Conservation (phyloP, 2,113 vertebrate species). For the Ondatra zibethicus region DNA sequence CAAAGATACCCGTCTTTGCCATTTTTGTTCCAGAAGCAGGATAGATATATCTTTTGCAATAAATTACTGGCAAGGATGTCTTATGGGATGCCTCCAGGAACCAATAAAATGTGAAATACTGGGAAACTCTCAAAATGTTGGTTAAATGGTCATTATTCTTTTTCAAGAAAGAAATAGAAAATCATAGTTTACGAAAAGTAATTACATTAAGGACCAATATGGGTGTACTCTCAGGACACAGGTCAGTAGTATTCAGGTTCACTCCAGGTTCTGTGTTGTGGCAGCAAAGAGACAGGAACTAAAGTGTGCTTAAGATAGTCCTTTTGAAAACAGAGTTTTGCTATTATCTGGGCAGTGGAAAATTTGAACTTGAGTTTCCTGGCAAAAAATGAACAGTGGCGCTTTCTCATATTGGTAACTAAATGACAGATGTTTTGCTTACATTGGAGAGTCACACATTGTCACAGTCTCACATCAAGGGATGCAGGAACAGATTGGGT, state of each 20-base stretch:
- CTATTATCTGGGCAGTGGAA: neutral
- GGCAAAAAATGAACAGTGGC: neutral
- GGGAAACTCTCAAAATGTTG: conserved; percentile 4
- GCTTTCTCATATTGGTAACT: neutral
- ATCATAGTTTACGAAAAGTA: neutral
- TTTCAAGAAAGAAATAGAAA: conserved; percentile 31
- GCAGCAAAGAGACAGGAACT: neutral
- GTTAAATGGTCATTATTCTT: neutral
- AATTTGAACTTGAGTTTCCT: neutral
- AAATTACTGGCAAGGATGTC: neutral
- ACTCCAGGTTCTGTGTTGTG: neutral
- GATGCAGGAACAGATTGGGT: neutral
- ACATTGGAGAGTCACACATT: neutral
- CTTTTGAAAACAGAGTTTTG: conserved; percentile 50
- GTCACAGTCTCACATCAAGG: neutral
- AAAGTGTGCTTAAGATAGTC: neutral
- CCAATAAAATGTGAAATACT: neutral
- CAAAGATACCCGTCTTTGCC: neutral
- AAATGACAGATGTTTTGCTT: neutral
- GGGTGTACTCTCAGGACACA: neutral
- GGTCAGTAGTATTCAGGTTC: neutral
- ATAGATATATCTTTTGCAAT: neutral
- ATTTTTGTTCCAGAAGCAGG: neutral
- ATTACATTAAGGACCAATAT: neutral
- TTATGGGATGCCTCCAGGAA: neutral